Evolutionary conservation across 2,797 vertebrate genomes (phyloP), one percentile per base, ranked within the genome.

Genomic region (Pagetopsis macropterus): DNA sequence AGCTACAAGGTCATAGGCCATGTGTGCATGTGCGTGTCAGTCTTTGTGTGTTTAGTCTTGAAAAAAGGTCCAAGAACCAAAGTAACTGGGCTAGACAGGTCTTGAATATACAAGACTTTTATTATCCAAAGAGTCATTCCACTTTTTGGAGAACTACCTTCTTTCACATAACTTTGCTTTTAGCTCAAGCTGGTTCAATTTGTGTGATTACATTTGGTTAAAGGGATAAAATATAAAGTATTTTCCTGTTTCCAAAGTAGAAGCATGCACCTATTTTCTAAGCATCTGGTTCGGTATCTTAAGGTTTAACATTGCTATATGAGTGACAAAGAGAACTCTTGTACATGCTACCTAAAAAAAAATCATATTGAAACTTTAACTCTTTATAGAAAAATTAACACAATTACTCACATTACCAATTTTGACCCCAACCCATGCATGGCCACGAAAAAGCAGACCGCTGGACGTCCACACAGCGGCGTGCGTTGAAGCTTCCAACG

Each of bases 1-100:
- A 50, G 52, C 79, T 70, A 49, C 71, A 75, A 77, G 74, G 84
- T 85, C 85, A 76, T 23, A 77, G 80, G 76, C 17, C 67, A 19
- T 52, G 65, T 59, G 57, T 65, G 65, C 44, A 57, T 76, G 56
- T 58, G 40, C 61, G 43, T 48, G 50, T 79, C 44, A 66, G 72
- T 71, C 46, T 73, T 27, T 49, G 14, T 80, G 63, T 88, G 77
- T 83, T 81, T 70, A 82, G 76, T 85, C 82, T 82, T 43, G 69
- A 81, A 71, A 81, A 79, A 77, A 45, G 66, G 70, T 64, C 65
- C 21, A 16, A 56, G 58, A 23, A 37, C 60, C 1, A 2, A 63
- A 40, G 65, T 60, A 78, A 89, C 61, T 31, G 9, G 19, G 58
- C 48, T n/a, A 60, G 51, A 79, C 75, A 31, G 37, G 41, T 55